phyloP scores from a whole-genome alignment of 2,888 invertebrate species.

The Sycophila texana region DNA sequence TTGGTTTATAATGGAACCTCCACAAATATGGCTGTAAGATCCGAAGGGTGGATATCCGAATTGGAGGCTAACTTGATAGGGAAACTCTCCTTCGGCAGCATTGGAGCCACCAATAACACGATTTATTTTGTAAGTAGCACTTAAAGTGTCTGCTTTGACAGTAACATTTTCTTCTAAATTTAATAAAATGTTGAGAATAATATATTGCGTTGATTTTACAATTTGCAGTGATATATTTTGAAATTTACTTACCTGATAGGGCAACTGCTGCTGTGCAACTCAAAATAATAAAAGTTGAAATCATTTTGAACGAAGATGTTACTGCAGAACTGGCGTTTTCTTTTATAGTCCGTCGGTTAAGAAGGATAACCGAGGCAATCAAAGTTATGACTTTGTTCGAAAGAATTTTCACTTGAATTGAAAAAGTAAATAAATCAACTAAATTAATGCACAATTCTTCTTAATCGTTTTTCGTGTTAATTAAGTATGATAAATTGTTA shows the following conservation, averaged over 20 bases:
- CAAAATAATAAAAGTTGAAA: too few relatives aligned
- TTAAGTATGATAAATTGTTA: too few relatives aligned
- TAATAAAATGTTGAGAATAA: background rate
- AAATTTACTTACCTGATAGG: background rate
- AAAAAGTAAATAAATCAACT: too few relatives aligned
- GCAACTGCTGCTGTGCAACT: too few relatives aligned
- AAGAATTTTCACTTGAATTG: too few relatives aligned
- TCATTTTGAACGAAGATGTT: too few relatives aligned
- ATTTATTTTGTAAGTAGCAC: background rate
- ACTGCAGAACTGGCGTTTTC: too few relatives aligned
- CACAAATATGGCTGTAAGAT: constrained; percentile 67
- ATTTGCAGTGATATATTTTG: background rate
- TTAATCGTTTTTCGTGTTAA: too few relatives aligned
- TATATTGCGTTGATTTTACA: background rate
- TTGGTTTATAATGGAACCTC: constrained; percentile 72
- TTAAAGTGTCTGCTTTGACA: background rate
- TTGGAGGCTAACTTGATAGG: constrained; percentile 76
- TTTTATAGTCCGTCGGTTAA: too few relatives aligned
- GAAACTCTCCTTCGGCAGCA: constrained; percentile 73
- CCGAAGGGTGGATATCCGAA: constrained; percentile 62
- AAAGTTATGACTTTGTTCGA: too few relatives aligned
- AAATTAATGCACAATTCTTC: too few relatives aligned
- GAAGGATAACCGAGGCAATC: too few relatives aligned
- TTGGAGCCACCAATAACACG: constrained; percentile 66
- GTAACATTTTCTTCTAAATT: background rate